Percentiles rank a stretch among this genome's conserved stretches.
These are phyloP conservation scores for Tenthredo livida DNA, from an alignment of 2,888 invertebrate species.

Conservation along the genomic window DNA sequence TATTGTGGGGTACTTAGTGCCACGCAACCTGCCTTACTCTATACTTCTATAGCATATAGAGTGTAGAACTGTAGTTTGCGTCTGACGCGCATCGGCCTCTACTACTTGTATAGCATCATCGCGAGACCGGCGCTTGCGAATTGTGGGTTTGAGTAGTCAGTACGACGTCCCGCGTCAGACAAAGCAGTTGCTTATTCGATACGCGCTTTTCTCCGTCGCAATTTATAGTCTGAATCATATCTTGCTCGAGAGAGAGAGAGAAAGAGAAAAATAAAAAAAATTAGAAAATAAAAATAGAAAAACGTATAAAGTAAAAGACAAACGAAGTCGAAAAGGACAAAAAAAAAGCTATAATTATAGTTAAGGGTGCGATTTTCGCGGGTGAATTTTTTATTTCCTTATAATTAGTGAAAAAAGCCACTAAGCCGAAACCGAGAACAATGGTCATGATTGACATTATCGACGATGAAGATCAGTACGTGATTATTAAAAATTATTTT, in stretches of 20 bases:
- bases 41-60: not conserved
- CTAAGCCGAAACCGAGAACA: not conserved
- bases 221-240: not conserved
- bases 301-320: not conserved
- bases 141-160: constrained; percentile 45
- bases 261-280: not conserved
- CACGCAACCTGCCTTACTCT: not conserved
- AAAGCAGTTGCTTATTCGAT: constrained; percentile 33
- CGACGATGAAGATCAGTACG: constrained; percentile 52
- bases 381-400: not conserved
- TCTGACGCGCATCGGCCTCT: constrained; percentile 42
- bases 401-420: not conserved
- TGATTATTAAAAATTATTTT: not conserved
- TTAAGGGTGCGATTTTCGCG: not conserved
- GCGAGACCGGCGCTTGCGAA: constrained; percentile 43
- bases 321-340: not conserved
- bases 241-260: no score
- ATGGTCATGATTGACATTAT: constrained; percentile 51
- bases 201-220: constrained; percentile 9
- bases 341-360: not conserved
- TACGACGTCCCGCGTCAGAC: constrained; percentile 46
- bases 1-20: not conserved
- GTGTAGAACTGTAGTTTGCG: constrained; percentile 27
- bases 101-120: constrained; percentile 45
- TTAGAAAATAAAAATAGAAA: not conserved